Evolutionary conservation across 2,113 vertebrate genomes (phyloP).

Genomic region (Polypterus senegalus): DNA sequence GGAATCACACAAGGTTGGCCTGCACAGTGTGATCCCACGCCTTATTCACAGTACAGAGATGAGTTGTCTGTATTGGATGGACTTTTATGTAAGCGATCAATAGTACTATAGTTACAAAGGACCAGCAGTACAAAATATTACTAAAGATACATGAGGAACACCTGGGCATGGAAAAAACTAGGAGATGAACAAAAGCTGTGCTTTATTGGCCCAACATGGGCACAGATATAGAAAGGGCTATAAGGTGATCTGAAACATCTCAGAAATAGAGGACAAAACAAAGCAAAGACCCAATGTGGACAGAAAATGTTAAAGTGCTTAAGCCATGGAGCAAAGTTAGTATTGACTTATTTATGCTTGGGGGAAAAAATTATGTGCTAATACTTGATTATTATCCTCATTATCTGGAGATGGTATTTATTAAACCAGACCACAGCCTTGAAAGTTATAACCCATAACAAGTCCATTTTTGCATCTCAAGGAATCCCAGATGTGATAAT

Average conservation of each 20-base stretch:
- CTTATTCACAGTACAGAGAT: too few species aligned
- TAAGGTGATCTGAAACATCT: not conserved
- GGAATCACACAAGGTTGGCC: too few species aligned
- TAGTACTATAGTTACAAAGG: not conserved
- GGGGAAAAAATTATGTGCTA: not conserved
- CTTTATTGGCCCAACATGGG: conserved; percentile 7
- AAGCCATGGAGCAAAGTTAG: not conserved
- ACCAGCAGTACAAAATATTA: not conserved
- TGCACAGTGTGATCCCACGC: too few species aligned
- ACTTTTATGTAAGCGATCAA: too few species aligned
- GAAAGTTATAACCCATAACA: conserved; percentile 1
- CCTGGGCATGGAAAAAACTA: conserved; percentile 4
- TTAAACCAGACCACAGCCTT: not conserved
- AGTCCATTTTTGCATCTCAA: not conserved
- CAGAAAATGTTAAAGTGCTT: not conserved
- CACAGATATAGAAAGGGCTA: not conserved
- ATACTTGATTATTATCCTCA: not conserved
- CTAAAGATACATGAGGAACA: conserved; percentile 5
- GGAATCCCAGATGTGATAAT: not conserved
- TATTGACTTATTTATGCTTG: not conserved
- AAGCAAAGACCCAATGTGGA: not conserved
- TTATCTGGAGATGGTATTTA: not conserved
- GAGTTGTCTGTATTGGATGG: too few species aligned
- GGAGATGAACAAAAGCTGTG: conserved; percentile 2
- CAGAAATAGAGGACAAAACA: not conserved